Evolutionary conservation across 2,888 invertebrate species (phyloP).

Genomic region (Drosophila paramelanica): DNA sequence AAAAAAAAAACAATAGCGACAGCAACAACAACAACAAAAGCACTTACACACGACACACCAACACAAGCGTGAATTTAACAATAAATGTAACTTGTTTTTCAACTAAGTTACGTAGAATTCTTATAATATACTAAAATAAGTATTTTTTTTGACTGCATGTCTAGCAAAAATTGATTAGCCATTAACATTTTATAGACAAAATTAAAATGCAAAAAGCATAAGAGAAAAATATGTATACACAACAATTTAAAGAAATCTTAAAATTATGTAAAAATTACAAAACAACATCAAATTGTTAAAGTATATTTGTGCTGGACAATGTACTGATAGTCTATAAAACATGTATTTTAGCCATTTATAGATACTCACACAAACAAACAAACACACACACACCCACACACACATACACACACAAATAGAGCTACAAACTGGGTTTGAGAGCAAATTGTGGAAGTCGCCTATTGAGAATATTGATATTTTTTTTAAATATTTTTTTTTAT

Average conservation of each 20-base stretch:
- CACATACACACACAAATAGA: constrained; percentile 1
- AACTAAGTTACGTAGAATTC: neutral
- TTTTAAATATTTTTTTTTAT: constrained; percentile 11
- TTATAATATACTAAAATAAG: neutral
- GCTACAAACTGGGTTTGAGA: constrained; percentile 27
- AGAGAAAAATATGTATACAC: neutral
- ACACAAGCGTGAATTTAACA: constrained; percentile 43
- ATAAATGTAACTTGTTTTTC: constrained; percentile 38
- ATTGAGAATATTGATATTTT: constrained; percentile 9
- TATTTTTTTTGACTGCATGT: constrained; percentile 17
- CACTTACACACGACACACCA: constrained; percentile 14
- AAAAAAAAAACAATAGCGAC: constrained; percentile 14
- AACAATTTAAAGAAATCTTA: neutral
- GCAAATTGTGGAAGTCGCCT: constrained; percentile 18
- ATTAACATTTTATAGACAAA: constrained; percentile 5
- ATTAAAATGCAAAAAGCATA: constrained; percentile 6
- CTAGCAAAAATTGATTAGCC: constrained; percentile 16
- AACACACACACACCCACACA: constrained; percentile 8
- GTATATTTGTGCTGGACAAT: constrained; percentile 40
- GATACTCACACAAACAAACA: constrained; percentile 8
- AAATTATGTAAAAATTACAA: neutral
- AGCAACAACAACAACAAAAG: constrained; percentile 12
- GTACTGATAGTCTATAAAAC: constrained; percentile 50
- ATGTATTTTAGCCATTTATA: constrained; percentile 32
- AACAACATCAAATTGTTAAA: constrained; percentile 8